Base-by-base conservation (phyloP, 2,797 vertebrate genomes). In the Garrulus glandarius region DNA sequence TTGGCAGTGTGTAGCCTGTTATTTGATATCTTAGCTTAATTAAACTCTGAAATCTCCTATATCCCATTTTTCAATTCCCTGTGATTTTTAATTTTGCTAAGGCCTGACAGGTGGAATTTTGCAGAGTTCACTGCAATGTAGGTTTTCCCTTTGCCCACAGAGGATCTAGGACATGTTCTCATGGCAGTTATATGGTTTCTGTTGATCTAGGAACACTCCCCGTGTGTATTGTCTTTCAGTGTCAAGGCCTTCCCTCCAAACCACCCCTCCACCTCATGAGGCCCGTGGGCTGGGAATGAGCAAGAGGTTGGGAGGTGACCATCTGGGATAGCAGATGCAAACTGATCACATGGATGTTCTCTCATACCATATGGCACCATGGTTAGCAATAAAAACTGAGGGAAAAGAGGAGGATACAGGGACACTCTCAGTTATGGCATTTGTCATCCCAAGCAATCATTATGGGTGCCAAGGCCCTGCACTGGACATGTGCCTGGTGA, bases 331-430 rank as follows among this genome's bases (percentile, higher is more conserved):
- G 12, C 26, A 36, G 50, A 22, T 0, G 1, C 21, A 60, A 61
- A 37, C 6, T 43, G 11, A 24, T 13, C 8, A 9, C 18, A 60
- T 9, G 2, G 41, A 29, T 15, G 3, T 60, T 79, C 32, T n/a
- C 0, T 46, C 1, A 0, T 39, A 59, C 37, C 19, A 14, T 53
- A 11, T 6, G 44, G 37, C 6, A 2, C 53, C 34, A 34, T 27
- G 8, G n/a, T 55, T 27, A 70, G 29, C 49, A 68, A 18, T 41
- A 71, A 59, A 67, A 59, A 9, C 30, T 50, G 21, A 89, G 24
- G 71, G 26, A 23, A 74, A 87, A 64, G 18, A 83, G 61, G 10
- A 77, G 2, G n/a, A 52, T 64, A 29, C 15, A 81, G 36, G 14
- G 24, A 47, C 14, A 44, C 68, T 74, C 11, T 12, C 63, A 4